Conservation (phyloP, 1,140 invertebrate genomes). For the Adelges cooleyi region DNA sequence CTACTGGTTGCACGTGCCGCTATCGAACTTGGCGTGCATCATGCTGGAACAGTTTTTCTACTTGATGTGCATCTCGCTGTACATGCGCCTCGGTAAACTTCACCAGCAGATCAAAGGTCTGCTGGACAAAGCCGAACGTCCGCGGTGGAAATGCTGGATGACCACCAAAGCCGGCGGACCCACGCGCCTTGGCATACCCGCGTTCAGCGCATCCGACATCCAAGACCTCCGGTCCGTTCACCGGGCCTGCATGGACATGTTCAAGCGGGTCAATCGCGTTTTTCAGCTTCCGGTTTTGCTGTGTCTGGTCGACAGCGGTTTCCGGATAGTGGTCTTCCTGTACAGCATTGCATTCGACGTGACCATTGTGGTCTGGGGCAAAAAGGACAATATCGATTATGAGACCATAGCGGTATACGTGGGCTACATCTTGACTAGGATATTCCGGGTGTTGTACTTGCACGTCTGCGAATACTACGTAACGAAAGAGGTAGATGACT, state of each 20-base stretch:
- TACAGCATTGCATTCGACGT: constrained; percentile 1
- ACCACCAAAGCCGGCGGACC: no score
- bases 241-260: constrained; percentile 8
- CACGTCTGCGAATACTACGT: constrained; percentile 9
- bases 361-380: background rate
- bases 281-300: background rate
- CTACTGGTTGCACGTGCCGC: no score
- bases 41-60: no score
- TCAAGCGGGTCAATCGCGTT: background rate
- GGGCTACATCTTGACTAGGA: background rate
- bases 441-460: background rate
- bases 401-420: background rate
- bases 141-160: no score
- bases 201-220: no score
- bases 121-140: no score
- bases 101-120: no score
- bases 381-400: background rate
- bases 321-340: background rate
- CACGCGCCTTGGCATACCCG: no score
- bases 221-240: background rate
- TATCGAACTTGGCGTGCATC: no score
- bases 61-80: no score
- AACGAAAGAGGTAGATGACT: background rate
- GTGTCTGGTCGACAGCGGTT: background rate
- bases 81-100: no score